Evolutionary conservation across 2,113 vertebrate genomes (phyloP).

Genomic region (Festucalex cinctus): DNA sequence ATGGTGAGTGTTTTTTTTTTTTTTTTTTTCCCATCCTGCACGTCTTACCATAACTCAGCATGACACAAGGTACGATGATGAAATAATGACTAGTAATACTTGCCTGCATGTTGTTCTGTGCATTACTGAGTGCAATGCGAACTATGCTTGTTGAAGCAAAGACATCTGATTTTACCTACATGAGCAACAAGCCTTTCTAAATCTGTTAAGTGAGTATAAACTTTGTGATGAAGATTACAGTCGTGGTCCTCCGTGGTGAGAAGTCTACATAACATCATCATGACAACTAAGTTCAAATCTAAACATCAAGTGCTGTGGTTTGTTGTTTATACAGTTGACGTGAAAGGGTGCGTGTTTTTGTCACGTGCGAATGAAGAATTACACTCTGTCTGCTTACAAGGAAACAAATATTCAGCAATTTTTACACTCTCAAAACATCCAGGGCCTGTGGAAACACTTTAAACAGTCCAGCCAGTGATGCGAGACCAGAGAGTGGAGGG

Average conservation of each 20-base stretch:
- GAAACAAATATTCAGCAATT: slow-evolving; percentile 56
- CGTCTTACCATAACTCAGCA: slow-evolving; percentile 40
- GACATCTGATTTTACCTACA: slow-evolving; percentile 13
- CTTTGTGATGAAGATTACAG: slow-evolving; percentile 18
- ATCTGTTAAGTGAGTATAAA: slow-evolving; percentile 7
- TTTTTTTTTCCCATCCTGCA: slow-evolving; percentile 17
- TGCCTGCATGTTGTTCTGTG: background rate
- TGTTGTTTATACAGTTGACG: slow-evolving; percentile 16
- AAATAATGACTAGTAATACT: background rate
- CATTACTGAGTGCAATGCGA: background rate
- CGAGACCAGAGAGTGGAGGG: slow-evolving; percentile 53
- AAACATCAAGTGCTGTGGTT: slow-evolving; percentile 34
- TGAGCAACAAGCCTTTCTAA: slow-evolving; percentile 11
- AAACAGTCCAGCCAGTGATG: slow-evolving; percentile 74
- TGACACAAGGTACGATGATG: slow-evolving; percentile 18
- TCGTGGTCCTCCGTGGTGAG: slow-evolving; percentile 36
- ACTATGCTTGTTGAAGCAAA: background rate
- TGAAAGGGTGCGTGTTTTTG: slow-evolving; percentile 55
- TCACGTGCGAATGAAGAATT: slow-evolving; percentile 49
- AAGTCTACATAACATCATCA: slow-evolving; percentile 35
- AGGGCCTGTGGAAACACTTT: slow-evolving; percentile 69
- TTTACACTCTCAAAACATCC: slow-evolving; percentile 49
- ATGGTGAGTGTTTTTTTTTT: slow-evolving; percentile 64
- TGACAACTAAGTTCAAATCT: slow-evolving; percentile 33
- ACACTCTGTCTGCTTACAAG: slow-evolving; percentile 49